Base-by-base conservation (phyloP, 2,113 vertebrate genomes). In the Ciconia stormi region DNA sequence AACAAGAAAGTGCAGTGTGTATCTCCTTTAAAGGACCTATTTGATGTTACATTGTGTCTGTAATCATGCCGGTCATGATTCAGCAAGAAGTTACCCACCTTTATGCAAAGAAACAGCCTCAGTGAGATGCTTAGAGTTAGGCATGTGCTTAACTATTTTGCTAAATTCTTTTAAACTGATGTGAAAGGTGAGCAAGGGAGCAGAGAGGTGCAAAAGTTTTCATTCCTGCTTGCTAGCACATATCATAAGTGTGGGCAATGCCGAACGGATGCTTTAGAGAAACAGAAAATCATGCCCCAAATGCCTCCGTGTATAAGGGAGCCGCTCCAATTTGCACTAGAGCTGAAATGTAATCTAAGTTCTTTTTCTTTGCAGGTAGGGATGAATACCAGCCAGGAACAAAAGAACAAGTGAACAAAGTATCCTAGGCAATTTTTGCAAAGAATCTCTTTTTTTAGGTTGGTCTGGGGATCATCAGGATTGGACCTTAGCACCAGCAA, bases 401-500 rank as follows among this genome's bases (percentile, higher is more conserved):
- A 87, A 83, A 89, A 74, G 44, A 86, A 50, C 8, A 44, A 59
- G 18, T 49, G 30, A 69, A 92, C 38, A 52, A 87, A 69, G 23
- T 56, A 69, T 36, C 17, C 40, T 63, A 55, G 56, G 62, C 7
- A 77, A 61, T n/a, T 91, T 95, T 80, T 85, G n/a, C 15, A 52
- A 91, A 50, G 6, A 50, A 9, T 79, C 93, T 96, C 46, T 65
- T 66, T 89, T 46, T 93, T 85, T 55, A 65, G 36, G 13, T 74
- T 90, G 50, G 10, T 86, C 52, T 90, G 84, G 15, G 72, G 72
- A 85, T 90, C 67, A 72, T 85, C 73, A 59, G 95, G 84, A 96
- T 97, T 95, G 87, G 96, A 96, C 89, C 82, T 95, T 78, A 96
- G 76, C 87, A 73, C 78, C 58, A 47, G 44, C 77, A 87, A 77